Evolutionary conservation across 2,888 invertebrate species (phyloP).

Genomic region (Philereme transversata): DNA sequence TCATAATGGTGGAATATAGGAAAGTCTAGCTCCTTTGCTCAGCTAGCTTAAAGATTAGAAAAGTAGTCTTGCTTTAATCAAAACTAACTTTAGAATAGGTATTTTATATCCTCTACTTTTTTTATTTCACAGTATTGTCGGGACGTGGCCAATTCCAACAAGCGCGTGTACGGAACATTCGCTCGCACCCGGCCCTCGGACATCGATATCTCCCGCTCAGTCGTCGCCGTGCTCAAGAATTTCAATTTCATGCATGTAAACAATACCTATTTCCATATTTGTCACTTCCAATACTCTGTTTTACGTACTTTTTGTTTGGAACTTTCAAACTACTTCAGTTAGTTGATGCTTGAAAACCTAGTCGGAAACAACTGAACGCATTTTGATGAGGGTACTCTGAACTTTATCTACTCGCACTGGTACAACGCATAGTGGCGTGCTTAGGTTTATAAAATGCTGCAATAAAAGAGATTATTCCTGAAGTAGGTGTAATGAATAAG

Average conservation of each 20-base stretch:
- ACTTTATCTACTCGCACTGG: constrained; percentile 6
- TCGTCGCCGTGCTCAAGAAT: constrained; percentile 91
- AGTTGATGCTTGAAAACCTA: constrained; percentile 11
- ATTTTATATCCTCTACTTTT: background rate
- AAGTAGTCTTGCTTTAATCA: too few species aligned
- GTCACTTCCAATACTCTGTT: constrained; percentile 4
- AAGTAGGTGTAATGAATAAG: too few species aligned
- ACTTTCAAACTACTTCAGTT: constrained; percentile 11
- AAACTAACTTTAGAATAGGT: too few species aligned
- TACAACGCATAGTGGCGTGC: background rate
- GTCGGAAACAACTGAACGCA: constrained; percentile 23
- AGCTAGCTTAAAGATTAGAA: too few species aligned
- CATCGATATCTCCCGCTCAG: constrained; percentile 96
- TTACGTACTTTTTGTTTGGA: constrained; percentile 18
- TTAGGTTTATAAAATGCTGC: too few species aligned
- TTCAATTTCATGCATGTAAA: constrained; percentile 95
- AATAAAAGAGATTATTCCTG: background rate
- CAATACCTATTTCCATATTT: constrained; percentile 28
- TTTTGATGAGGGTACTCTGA: constrained; percentile 18
- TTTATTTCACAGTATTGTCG: constrained; percentile 91
- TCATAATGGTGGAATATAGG: too few species aligned
- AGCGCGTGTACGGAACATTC: constrained; percentile 94
- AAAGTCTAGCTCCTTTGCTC: too few species aligned
- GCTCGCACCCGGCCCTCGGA: constrained; percentile 96
- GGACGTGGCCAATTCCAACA: constrained; percentile 94